A percentile compares a stretch with the other conserved stretches of the same genome.
These are phyloP conservation scores for Glossosoma conforme DNA, from an alignment of 1,140 invertebrate genomes.

Conservation along the genomic window DNA sequence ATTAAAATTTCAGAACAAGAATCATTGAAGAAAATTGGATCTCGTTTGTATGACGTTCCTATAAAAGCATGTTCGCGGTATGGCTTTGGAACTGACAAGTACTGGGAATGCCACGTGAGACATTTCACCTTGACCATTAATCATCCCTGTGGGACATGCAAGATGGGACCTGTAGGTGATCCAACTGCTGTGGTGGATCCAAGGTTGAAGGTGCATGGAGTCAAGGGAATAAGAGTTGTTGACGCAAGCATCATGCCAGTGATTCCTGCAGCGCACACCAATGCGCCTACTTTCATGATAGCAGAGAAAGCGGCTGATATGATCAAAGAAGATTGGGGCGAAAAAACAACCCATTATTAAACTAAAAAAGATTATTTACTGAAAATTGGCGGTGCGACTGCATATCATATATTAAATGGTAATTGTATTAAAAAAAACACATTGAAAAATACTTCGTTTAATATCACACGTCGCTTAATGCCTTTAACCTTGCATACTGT, in stretches of 20 bases:
- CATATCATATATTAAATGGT: no score
- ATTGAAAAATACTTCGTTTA: no score
- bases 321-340: conserved; percentile 55
- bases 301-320: conserved; percentile 56
- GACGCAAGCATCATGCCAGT: conserved; percentile 71
- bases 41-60: conserved; percentile 56
- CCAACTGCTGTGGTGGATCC: conserved; percentile 66
- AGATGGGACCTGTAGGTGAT: conserved; percentile 73
- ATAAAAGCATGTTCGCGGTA: conserved; percentile 61
- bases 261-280: conserved; percentile 57
- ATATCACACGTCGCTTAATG: no score
- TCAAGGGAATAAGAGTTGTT: conserved; percentile 64
- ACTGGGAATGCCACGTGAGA: conserved; percentile 67
- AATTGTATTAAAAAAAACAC: no score
- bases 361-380: no score
- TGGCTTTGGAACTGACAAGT: conserved; percentile 59
- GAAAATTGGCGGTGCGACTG: no score
- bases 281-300: conserved; percentile 59
- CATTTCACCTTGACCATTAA: conserved; percentile 68
- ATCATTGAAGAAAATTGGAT: conserved; percentile 54
- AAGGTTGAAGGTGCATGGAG: conserved; percentile 62
- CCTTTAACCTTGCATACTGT: no score
- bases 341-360: no score
- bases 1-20: conserved; percentile 54
- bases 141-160: conserved; percentile 76